phyloP scores from a whole-genome alignment of 2,113 vertebrate species.

The Ciconia maguari region DNA sequence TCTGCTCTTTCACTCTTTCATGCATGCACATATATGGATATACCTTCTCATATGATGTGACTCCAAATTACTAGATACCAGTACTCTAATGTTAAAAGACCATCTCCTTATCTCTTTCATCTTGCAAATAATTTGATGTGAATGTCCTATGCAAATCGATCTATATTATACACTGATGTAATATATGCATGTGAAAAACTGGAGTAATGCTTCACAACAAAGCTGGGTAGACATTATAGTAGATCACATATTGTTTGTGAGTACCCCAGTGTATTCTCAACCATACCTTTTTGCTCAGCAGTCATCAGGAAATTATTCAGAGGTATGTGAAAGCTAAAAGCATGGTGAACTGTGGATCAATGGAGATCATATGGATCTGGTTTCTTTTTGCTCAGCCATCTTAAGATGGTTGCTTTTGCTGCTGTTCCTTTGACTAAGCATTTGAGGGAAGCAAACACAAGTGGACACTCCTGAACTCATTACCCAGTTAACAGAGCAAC shows the following conservation, averaged over 20 bases:
- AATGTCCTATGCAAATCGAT: not conserved
- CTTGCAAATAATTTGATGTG: not conserved
- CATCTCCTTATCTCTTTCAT: not conserved
- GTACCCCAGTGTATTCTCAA: not conserved
- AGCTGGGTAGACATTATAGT: not conserved
- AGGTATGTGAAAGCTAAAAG: not conserved
- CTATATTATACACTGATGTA: not conserved
- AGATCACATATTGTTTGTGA: not conserved
- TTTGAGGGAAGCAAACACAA: not conserved
- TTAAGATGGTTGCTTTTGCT: not conserved
- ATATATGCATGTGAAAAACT: not conserved
- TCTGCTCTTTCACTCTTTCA: not conserved
- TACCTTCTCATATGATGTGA: not conserved
- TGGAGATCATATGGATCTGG: not conserved
- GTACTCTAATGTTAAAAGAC: not conserved
- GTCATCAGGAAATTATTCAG: not conserved
- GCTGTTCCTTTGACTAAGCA: not conserved
- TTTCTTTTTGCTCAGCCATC: not conserved
- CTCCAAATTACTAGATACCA: not conserved
- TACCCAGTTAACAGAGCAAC: not conserved
- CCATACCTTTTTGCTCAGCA: not conserved
- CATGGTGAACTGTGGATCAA: not conserved
- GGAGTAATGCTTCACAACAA: not conserved
- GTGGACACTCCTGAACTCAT: not conserved
- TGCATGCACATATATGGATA: not conserved